Conservation (phyloP, 2,797 vertebrate genomes). For the Catamblyrhynchus diadema region DNA sequence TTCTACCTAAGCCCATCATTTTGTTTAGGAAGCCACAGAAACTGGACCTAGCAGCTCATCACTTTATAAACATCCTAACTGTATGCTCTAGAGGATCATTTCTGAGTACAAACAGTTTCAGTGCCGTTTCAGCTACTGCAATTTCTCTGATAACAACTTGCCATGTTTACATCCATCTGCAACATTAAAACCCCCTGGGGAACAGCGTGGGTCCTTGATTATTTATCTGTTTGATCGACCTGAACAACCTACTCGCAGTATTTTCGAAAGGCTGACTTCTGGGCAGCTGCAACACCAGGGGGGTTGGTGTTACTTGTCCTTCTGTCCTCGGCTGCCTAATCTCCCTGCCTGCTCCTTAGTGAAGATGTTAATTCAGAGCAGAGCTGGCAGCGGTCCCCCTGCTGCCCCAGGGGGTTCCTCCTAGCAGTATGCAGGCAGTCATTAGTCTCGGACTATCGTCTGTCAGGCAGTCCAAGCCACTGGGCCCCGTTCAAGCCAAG, state of each 20-base stretch:
- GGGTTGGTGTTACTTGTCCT: not conserved
- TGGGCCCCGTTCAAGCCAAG: slow-evolving; percentile 9
- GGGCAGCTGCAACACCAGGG: not conserved
- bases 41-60: not conserved
- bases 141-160: not conserved
- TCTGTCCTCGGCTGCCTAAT: not conserved
- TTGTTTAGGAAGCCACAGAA: not conserved
- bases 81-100: not conserved
- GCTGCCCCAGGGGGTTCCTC: slow-evolving; percentile 48
- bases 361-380: slow-evolving; percentile 58
- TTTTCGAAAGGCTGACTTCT: not conserved
- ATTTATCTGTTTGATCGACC: not conserved
- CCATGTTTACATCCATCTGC: not conserved
- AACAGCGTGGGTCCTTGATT: not conserved
- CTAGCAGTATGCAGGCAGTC: slow-evolving; percentile 50
- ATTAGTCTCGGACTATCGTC: slow-evolving; percentile 37
- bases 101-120: slow-evolving; percentile 15
- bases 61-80: not conserved
- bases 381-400: slow-evolving; percentile 21
- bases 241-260: not conserved
- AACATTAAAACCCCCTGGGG: not conserved
- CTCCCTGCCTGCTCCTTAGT: slow-evolving; percentile 18
- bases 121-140: not conserved
- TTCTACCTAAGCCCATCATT: not conserved
- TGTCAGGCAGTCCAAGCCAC: slow-evolving; percentile 37